Conservation (phyloP, 2,888 invertebrate species). For the Cheilosia soror region DNA sequence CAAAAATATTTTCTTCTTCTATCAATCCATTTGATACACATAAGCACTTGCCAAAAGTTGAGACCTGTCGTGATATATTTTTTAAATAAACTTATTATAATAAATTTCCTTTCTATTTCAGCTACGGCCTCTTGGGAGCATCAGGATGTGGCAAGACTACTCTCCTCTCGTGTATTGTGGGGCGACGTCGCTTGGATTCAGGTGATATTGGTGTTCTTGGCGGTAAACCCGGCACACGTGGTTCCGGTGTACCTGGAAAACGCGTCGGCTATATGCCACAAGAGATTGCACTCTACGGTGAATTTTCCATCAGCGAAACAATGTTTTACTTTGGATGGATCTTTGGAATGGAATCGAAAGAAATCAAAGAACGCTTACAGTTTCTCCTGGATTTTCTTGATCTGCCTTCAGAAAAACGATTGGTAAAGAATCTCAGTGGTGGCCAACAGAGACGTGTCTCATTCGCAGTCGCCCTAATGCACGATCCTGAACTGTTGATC, state of each 20-base stretch:
- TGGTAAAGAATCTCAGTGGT: constrained; percentile 93
- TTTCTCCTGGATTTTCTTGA: constrained; percentile 96
- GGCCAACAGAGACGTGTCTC: constrained; percentile 96
- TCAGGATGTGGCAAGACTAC: constrained; percentile 99
- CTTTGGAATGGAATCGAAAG: constrained; percentile 94
- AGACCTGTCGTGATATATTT: no score
- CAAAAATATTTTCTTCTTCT: no score
- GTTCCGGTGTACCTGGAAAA: constrained; percentile 96
- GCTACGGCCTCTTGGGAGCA: constrained; percentile 96
- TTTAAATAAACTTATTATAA: no score
- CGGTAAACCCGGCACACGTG: constrained; percentile 93
- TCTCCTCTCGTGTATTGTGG: constrained; percentile 95
- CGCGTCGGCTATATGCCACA: constrained; percentile 99
- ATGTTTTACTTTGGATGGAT: constrained; percentile 99
- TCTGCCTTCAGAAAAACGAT: constrained; percentile 92
- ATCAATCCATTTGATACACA: no score
- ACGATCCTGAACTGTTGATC: constrained; percentile 95
- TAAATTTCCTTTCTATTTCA: constrained; percentile 83
- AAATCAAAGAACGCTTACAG: constrained; percentile 91
- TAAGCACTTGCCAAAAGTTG: no score
- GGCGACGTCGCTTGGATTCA: constrained; percentile 92
- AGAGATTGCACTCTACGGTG: constrained; percentile 95
- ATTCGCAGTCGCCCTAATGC: constrained; percentile 95
- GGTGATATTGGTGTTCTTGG: constrained; percentile 96
- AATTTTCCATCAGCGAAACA: constrained; percentile 97